These are phyloP conservation scores for Delphinus delphis DNA, from an alignment of 2,113 vertebrate species.

Conservation along the genomic window DNA sequence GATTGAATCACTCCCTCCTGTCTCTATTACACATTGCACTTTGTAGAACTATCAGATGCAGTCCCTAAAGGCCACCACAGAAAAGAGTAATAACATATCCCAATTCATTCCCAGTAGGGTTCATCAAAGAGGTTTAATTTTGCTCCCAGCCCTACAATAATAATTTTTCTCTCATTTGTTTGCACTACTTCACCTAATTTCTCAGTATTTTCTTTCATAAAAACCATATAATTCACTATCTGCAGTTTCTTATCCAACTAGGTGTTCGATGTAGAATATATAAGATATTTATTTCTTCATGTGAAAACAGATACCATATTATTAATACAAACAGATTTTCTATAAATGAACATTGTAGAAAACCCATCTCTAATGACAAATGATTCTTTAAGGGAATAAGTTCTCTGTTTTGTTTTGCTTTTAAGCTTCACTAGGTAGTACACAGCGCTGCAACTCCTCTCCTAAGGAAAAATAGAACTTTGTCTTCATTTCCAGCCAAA, in stretches of 20 bases:
- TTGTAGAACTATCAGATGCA: not conserved
- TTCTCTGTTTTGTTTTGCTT: not conserved
- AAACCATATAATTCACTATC: not conserved
- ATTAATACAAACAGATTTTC: not conserved
- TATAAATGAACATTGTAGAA: slow-evolving; percentile 8
- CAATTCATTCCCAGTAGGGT: not conserved
- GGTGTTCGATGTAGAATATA: not conserved
- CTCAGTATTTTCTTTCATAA: slow-evolving; percentile 6
- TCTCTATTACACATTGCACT: not conserved
- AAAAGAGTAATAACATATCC: not conserved
- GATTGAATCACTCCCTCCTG: not conserved
- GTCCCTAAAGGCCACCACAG: not conserved
- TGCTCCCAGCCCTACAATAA: not conserved
- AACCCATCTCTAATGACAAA: not conserved
- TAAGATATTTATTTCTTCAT: not conserved
- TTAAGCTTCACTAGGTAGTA: not conserved
- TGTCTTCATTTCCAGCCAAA: not conserved
- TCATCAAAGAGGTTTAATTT: not conserved
- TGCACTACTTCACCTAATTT: not conserved
- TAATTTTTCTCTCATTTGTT: not conserved
- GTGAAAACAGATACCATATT: not conserved
- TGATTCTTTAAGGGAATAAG: not conserved
- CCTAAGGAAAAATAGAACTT: not conserved
- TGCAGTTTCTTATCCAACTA: not conserved
- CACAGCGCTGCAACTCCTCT: not conserved